phyloP scores from a whole-genome alignment of 1,140 invertebrate genomes.

The Argopecten irradians region DNA sequence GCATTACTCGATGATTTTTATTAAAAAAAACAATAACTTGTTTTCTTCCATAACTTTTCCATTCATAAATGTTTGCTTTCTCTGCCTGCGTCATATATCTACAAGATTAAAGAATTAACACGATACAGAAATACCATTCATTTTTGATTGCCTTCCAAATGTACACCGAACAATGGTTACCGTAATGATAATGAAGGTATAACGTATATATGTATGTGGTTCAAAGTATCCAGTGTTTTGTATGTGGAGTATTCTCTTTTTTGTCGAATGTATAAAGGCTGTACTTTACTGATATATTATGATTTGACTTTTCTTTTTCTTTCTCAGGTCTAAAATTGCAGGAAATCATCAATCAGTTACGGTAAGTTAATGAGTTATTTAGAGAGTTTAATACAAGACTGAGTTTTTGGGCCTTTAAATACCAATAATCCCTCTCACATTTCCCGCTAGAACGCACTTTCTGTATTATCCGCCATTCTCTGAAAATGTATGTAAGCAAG shows the following conservation, averaged over 20 bases:
- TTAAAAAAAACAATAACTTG: neutral
- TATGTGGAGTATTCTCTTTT: too few species aligned
- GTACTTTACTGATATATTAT: neutral
- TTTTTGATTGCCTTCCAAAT: neutral
- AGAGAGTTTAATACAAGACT: neutral
- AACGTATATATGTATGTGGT: too few species aligned
- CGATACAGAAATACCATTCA: neutral
- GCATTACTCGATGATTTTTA: neutral
- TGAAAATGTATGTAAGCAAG: neutral
- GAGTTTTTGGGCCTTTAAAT: neutral
- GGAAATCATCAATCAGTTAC: slow-evolving; percentile 80
- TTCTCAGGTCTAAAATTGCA: slow-evolving; percentile 75
- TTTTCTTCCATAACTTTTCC: too few species aligned
- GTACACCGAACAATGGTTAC: neutral
- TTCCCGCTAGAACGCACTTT: slow-evolving; percentile 3
- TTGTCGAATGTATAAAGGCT: neutral
- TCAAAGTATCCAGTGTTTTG: too few species aligned
- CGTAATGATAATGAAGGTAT: neutral
- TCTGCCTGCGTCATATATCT: neutral
- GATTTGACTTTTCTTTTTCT: slow-evolving; percentile 46
- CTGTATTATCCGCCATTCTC: neutral
- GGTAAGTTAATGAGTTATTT: slow-evolving; percentile 75
- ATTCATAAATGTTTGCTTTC: neutral
- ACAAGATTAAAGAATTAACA: neutral
- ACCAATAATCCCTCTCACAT: neutral